Conservation (phyloP, 2,797 vertebrate genomes). For the Numenius phaeopus region DNA sequence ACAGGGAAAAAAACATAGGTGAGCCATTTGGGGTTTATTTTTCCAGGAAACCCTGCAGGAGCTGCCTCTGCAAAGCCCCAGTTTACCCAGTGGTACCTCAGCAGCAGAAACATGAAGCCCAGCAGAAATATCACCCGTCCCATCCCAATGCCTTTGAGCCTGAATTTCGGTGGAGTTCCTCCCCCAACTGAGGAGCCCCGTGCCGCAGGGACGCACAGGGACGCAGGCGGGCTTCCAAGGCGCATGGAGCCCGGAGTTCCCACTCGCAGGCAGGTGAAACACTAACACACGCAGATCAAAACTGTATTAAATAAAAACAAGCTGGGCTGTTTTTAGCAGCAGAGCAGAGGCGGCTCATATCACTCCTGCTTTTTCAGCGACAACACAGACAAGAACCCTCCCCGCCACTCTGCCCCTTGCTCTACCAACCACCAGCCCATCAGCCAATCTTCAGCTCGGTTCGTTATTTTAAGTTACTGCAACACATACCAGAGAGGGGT, state of each 20-base stretch:
- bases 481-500: not conserved
- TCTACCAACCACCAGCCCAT: constrained; percentile 35
- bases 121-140: not conserved
- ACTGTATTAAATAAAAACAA: constrained; percentile 53
- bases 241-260: not conserved
- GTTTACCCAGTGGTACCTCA: not conserved
- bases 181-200: not conserved
- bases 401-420: constrained; percentile 26
- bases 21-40: not conserved
- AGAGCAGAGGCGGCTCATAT: constrained; percentile 57
- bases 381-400: constrained; percentile 41
- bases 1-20: not conserved
- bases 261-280: constrained; percentile 44
- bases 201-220: not conserved
- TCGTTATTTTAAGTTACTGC: constrained; percentile 45
- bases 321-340: constrained; percentile 44
- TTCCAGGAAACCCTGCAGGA: not conserved
- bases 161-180: not conserved
- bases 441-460: not conserved
- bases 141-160: not conserved
- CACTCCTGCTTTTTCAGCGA: constrained; percentile 56
- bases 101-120: not conserved
- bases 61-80: not conserved
- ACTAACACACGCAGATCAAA: constrained; percentile 32
- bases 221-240: not conserved